Evolutionary conservation across 53 echinoderm and acorn worm species (phyloP).

Genomic region (Luidia sarsii): DNA sequence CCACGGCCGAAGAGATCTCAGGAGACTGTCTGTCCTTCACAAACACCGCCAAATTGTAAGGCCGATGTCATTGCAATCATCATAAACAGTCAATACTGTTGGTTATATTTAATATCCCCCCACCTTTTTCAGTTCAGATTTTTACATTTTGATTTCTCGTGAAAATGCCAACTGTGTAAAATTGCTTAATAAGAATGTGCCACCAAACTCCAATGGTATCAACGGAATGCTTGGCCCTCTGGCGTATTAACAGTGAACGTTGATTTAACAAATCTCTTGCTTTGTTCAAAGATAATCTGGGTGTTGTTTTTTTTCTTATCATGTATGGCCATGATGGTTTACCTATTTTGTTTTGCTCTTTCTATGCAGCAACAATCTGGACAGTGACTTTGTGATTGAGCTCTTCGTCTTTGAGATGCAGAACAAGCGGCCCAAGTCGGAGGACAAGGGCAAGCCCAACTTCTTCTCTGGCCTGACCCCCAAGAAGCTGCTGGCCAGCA

Average conservation of each 20-base stretch:
- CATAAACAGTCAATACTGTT: not conserved
- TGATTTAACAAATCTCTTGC: too few species aligned
- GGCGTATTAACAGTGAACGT: too few species aligned
- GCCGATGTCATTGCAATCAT: not conserved
- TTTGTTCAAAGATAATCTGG: too few species aligned
- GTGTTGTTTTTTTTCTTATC: not conserved
- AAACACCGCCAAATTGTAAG: constrained; percentile 87
- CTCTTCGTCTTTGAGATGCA: constrained; percentile 86
- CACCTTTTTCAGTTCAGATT: too few species aligned
- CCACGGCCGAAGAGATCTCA: constrained; percentile 68
- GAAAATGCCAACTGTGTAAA: too few species aligned
- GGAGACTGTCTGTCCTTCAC: constrained; percentile 93
- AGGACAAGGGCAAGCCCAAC: constrained; percentile 73
- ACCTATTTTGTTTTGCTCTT: not conserved
- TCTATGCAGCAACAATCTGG: constrained; percentile 79
- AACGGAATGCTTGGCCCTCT: too few species aligned
- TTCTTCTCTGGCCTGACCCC: constrained; percentile 85
- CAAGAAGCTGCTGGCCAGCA: constrained; percentile 71
- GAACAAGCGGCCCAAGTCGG: constrained; percentile 64
- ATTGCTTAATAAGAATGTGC: not conserved
- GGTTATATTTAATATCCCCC: not conserved
- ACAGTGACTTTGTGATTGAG: constrained; percentile 91
- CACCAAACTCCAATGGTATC: too few species aligned
- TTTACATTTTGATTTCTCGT: too few species aligned
- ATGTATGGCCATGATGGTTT: too few species aligned